Evolutionary conservation across 2,113 vertebrate species (phyloP).

Genomic region (Polyodon spathula): DNA sequence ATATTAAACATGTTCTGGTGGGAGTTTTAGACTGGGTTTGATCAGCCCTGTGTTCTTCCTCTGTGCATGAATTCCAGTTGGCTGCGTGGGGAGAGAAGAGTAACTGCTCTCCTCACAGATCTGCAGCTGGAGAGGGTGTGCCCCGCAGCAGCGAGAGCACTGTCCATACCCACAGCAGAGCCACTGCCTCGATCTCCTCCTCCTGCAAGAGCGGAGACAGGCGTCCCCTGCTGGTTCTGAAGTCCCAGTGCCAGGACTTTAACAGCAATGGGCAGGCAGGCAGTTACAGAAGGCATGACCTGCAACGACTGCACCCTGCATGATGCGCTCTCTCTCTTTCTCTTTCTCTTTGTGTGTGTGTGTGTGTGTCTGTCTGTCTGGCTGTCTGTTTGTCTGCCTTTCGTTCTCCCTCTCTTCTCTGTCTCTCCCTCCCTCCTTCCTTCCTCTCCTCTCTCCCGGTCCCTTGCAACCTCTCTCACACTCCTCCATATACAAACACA

Average conservation of each 20-base stretch:
- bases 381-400: slow-evolving; percentile 15
- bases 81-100: too few species aligned
- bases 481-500: too few species aligned
- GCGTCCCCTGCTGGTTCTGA: not conserved
- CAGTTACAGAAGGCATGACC: not conserved
- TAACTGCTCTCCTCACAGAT: too few species aligned
- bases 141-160: too few species aligned
- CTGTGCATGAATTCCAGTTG: too few species aligned
- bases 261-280: not conserved
- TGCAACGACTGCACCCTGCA: not conserved
- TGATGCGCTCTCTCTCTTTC: slow-evolving; percentile 12
- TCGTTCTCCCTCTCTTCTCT: slow-evolving; percentile 4
- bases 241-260: too few species aligned
- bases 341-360: slow-evolving; percentile 4
- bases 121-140: too few species aligned
- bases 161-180: too few species aligned
- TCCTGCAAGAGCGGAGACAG: not conserved
- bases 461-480: slow-evolving; percentile 10
- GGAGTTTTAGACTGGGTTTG: too few species aligned
- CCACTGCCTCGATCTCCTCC: too few species aligned
- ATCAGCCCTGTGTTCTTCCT: too few species aligned
- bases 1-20: too few species aligned
- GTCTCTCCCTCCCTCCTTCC: slow-evolving; percentile 4
- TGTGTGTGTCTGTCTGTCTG: not conserved
- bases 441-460: not conserved